Evolutionary conservation across 1,140 invertebrate species (phyloP), one percentile per base, ranked within the genome.

Genomic region (Cotesia glomerata): DNA sequence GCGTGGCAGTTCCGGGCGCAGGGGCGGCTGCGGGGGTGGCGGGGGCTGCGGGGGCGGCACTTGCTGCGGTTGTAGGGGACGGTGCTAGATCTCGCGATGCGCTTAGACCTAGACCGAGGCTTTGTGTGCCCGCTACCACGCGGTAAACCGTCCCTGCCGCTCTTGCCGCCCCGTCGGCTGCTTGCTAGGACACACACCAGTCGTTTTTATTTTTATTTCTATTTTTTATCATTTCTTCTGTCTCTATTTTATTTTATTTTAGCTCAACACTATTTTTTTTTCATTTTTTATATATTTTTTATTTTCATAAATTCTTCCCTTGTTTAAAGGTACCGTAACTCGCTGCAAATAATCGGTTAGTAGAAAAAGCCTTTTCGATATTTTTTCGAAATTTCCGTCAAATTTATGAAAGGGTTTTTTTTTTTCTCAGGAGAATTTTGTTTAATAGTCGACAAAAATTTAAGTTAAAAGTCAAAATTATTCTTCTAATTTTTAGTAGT

Each of bases 81-180:
- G 86, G 84, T 79, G 89, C 87, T 78, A 90, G 87, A 79, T 91
- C 88, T 82, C 91, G 88, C 61, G 90, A 89, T 80, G 91, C 89
- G 83, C 90, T 90, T 80, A 93, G 87, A 80, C 91, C 91, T 82
- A 92, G 88, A 86, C 91, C 91, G 75, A 92, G 89, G 83, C 91
- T 92, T 88, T 93, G 92, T 69, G 92, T 93, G 77, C 92, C 92
- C 71, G 92, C 91, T 78, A 93, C 90, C 82, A 93, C 90, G 64
- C 93, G 90, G 88, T 93, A 93, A 78, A 93, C 91, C 78, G 90
- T 91, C 79, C 92, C 92, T 59, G 92, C 92, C 79, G 92, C 91
- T 83, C 92, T 88, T 79, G 92, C 92, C 86, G 92, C 90, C 82
- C 91, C 89, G 88, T 93, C 92, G 78, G 92, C 92, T 82, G 92